Conservation (phyloP, 2,888 invertebrate genomes). For the Horisme vitalbata region DNA sequence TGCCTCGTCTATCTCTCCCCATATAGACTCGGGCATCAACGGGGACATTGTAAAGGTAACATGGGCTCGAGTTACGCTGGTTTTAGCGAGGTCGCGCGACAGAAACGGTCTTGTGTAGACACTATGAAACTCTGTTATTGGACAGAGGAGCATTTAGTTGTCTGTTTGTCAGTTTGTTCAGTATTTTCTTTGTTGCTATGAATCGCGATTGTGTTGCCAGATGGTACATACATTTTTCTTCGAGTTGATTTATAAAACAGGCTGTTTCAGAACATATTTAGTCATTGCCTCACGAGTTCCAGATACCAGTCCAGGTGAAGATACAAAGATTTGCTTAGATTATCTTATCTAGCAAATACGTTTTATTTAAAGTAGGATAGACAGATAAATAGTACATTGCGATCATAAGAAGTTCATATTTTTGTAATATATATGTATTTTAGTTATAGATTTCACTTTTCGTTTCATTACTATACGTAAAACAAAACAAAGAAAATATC, state of each 20-base stretch:
- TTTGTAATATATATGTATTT: no score
- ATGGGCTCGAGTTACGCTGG: constrained; percentile 49
- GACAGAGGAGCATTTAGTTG: constrained; percentile 71
- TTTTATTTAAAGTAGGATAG: no score
- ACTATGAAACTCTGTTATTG: constrained; percentile 77
- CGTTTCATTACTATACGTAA: no score
- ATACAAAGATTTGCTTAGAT: constrained; percentile 14
- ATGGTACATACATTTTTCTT: constrained; percentile 42
- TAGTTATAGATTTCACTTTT: no score
- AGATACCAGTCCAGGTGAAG: constrained; percentile 10
- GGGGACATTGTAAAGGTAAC: constrained; percentile 41
- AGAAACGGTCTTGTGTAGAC: constrained; percentile 72
- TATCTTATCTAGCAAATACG: constrained; percentile 3
- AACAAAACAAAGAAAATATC: no score
- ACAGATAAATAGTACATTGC: no score
- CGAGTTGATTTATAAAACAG: constrained; percentile 20
- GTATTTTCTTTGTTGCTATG: constrained; percentile 75
- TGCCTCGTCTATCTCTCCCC: constrained; percentile 48
- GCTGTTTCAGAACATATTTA: constrained; percentile 16
- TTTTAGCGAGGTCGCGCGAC: constrained; percentile 70
- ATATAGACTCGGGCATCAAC: constrained; percentile 34
- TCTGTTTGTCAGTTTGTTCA: constrained; percentile 62
- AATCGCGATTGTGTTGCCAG: constrained; percentile 71
- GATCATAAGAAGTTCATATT: no score
- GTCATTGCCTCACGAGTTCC: constrained; percentile 17